These are phyloP conservation scores for Girardia tigrina DNA, from an alignment of 2,888 invertebrate species.

Conservation along the genomic window DNA sequence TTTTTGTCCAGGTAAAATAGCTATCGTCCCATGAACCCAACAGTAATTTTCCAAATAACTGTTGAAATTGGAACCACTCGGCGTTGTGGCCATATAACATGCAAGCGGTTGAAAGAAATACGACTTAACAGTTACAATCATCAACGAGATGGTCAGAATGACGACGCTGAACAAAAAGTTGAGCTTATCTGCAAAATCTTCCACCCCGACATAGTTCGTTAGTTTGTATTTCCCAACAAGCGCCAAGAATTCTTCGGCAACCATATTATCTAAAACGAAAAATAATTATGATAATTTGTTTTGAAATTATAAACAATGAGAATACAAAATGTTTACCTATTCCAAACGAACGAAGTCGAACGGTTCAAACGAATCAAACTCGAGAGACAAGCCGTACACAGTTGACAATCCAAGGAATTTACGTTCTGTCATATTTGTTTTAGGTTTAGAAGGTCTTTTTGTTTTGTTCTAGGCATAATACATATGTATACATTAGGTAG, in stretches of 20 bases:
- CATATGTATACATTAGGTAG: too few species aligned
- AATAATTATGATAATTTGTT: too few species aligned
- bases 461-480: too few species aligned
- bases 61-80: slow-evolving; percentile 21
- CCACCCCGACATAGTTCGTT: slow-evolving; percentile 32
- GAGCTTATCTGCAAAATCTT: slow-evolving; percentile 37
- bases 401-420: too few species aligned
- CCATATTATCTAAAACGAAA: too few species aligned
- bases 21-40: slow-evolving; percentile 36
- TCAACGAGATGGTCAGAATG: slow-evolving; percentile 15
- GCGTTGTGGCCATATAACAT: slow-evolving; percentile 33
- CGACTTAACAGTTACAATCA: slow-evolving; percentile 30
- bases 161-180: slow-evolving; percentile 33
- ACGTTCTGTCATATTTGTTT: too few species aligned
- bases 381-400: too few species aligned
- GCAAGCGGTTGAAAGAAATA: slow-evolving; percentile 32
- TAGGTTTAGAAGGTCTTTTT: too few species aligned
- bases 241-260: background rate
- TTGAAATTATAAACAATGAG: too few species aligned
- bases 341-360: too few species aligned
- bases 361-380: too few species aligned
- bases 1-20: background rate
- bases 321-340: too few species aligned
- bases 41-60: slow-evolving; percentile 35
- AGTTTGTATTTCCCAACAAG: slow-evolving; percentile 19